Evolutionary conservation across 2,113 vertebrate genomes (phyloP).

Genomic region (Ornithorhynchus anatinus): DNA sequence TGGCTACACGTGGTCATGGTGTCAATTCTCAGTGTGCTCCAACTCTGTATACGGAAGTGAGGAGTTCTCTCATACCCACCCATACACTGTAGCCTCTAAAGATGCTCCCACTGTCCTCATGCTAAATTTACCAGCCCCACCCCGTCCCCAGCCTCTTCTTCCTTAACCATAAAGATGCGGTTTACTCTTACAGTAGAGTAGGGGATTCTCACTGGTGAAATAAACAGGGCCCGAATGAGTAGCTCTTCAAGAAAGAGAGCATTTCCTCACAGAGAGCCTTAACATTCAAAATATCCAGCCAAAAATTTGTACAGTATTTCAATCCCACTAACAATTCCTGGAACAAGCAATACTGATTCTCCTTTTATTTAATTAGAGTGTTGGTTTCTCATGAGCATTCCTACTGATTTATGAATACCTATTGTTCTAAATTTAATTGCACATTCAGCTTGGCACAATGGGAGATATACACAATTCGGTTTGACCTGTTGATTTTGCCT

Average conservation of each 20-base stretch:
- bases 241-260: neutral
- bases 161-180: too few relatives aligned
- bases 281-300: slow-evolving; percentile 23
- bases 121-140: too few relatives aligned
- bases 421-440: slow-evolving; percentile 68
- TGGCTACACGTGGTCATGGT: too few relatives aligned
- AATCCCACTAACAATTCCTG: slow-evolving; percentile 61
- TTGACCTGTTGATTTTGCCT: slow-evolving; percentile 22
- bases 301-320: slow-evolving; percentile 24
- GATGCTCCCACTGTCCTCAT: too few relatives aligned
- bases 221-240: too few relatives aligned
- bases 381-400: slow-evolving; percentile 60
- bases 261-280: neutral
- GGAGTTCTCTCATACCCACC: too few relatives aligned
- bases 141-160: too few relatives aligned
- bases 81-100: too few relatives aligned
- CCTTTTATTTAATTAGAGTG: slow-evolving; percentile 67
- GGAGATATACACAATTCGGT: slow-evolving; percentile 32
- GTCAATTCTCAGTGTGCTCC: too few relatives aligned
- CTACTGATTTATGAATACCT: slow-evolving; percentile 65
- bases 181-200: too few relatives aligned
- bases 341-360: slow-evolving; percentile 60
- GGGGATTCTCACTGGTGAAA: too few relatives aligned
- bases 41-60: too few relatives aligned
- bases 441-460: slow-evolving; percentile 61